phyloP scores from a whole-genome alignment of 2,113 vertebrate genomes.

The Bombycilla garrulus region DNA sequence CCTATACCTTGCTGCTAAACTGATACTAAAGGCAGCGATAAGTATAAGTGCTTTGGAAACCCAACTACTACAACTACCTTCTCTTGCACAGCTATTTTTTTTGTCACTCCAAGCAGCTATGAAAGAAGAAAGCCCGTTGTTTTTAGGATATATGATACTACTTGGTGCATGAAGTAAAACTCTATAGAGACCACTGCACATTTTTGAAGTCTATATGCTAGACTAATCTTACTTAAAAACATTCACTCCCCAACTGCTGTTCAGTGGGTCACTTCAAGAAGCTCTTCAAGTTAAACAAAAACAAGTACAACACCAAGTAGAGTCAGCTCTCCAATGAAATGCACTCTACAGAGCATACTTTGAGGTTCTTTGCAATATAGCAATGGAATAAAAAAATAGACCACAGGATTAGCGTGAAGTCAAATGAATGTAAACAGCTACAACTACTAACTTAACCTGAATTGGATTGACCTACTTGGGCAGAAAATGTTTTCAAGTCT shows the following conservation, averaged over 20 bases:
- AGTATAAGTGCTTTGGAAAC: neutral
- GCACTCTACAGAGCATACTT: neutral
- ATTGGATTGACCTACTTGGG: slow-evolving; percentile 59
- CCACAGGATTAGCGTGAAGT: neutral
- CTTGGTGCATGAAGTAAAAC: neutral
- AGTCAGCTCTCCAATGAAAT: neutral
- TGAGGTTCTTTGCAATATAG: neutral
- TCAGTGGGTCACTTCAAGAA: neutral
- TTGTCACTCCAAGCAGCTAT: neutral
- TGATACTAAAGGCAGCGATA: neutral
- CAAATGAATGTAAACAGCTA: slow-evolving; percentile 47
- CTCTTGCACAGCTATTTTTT: neutral
- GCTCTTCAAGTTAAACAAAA: neutral
- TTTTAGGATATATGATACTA: neutral
- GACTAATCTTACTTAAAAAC: neutral
- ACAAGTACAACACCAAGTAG: neutral
- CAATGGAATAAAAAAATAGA: slow-evolving; percentile 36
- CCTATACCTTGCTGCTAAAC: neutral
- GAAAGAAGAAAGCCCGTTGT: neutral
- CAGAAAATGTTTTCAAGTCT: slow-evolving; percentile 50
- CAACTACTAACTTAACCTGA: slow-evolving; percentile 53
- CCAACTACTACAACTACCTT: neutral
- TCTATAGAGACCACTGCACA: neutral
- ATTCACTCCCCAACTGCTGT: neutral
- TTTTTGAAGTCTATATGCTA: neutral